Percentiles rank a stretch among this genome's conserved stretches.
Evolutionary conservation across 1,140 invertebrate species (phyloP).

Genomic region (Phymastichus coffea): DNA sequence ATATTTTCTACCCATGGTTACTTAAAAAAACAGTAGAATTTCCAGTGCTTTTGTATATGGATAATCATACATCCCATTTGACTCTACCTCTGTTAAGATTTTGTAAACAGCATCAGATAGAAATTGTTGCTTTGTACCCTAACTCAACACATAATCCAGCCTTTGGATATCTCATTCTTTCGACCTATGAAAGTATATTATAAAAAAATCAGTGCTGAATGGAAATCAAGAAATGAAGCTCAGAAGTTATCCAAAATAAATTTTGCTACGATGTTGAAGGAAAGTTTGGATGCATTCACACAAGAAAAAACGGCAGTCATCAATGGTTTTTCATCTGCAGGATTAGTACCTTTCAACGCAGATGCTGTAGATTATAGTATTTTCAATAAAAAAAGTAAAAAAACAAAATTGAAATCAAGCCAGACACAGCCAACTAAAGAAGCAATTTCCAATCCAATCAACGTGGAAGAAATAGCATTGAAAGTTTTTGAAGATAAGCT

Average conservation of each 20-base stretch:
- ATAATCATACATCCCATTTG: constrained; percentile 46
- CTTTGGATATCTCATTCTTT: constrained; percentile 42
- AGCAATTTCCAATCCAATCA: too few relatives aligned
- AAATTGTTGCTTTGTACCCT: constrained; percentile 40
- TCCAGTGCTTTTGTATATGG: constrained; percentile 47
- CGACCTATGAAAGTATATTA: constrained; percentile 32
- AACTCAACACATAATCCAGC: constrained; percentile 46
- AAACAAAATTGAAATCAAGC: too few relatives aligned
- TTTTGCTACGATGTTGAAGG: background rate
- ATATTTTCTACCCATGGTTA: constrained; percentile 37
- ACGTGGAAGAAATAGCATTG: too few relatives aligned
- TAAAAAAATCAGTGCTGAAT: background rate
- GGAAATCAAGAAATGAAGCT: background rate
- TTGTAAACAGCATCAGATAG: constrained; percentile 38
- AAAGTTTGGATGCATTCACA: background rate
- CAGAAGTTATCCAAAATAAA: background rate
- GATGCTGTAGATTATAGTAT: background rate
- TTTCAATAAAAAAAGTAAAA: background rate
- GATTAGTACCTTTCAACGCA: background rate
- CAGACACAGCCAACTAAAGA: too few relatives aligned
- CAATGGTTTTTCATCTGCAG: background rate
- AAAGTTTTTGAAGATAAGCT: too few relatives aligned
- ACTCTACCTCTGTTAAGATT: constrained; percentile 36
- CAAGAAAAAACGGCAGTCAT: background rate
- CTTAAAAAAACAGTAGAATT: constrained; percentile 34